Base-by-base conservation (phyloP, 1,140 invertebrate species). In the Atta cephalotes region DNA sequence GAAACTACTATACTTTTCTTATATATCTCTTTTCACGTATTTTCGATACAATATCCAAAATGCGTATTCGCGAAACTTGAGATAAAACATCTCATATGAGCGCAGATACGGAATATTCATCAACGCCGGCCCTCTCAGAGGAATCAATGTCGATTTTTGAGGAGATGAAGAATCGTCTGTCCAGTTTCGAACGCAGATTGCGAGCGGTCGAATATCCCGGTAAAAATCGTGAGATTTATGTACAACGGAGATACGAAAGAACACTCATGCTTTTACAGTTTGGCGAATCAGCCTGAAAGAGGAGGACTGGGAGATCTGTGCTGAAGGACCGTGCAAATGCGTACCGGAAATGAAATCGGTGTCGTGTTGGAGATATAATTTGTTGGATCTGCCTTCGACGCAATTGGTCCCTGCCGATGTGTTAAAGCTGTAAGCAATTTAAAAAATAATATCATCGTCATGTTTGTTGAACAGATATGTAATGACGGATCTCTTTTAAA, bases 201-300 rank as follows among this genome's bases (percentile, higher is more conserved):
- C 94, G 97, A 85, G 97, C 97, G 0, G 96, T 98, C 85, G 97
- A 98, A 94, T 97, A 97, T 93, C 96, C 97, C 84, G 96, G 97
- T 96, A 94, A 88, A 66, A 62, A 5, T 39, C 16, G 79, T 12
- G 18, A 2, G 14, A 31, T 63, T 70, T 7, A 4, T 2, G 14
- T 14, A 12, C 3, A 7, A 25, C 1, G 16, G 5, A 72, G 0
- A 25, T 0, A 25, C 1, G 14, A 58, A 58, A 58, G 21, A 45
- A 66, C 1, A 58, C 0, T 16, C 28, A n/a, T 56, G 16, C 4
- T 53, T n/a, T 49, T 56, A 58, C 91, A 97, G 97, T 97, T 60
- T 98, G 97, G 97, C 96, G 96, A 76, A 95, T 97, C 74, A 95
- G 96, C 71, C 94, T 95, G 87, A 93, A 95, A 62, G 95, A 96